These are phyloP conservation scores for Pomatostomus ruficeps DNA, from an alignment of 2,113 vertebrate species.

Conservation along the genomic window DNA sequence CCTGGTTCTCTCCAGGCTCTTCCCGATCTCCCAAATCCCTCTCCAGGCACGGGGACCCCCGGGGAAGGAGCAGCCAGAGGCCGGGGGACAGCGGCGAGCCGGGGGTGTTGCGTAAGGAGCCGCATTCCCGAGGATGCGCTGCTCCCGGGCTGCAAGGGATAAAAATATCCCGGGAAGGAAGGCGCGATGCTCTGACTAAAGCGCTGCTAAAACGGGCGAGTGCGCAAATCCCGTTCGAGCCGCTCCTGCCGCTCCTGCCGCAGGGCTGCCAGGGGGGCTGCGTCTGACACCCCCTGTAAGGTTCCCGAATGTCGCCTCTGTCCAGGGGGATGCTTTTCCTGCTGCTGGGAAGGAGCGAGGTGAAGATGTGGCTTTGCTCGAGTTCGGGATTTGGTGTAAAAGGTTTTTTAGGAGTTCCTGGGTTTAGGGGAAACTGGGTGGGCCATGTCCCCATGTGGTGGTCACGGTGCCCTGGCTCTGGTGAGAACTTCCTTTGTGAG, in stretches of 20 bases:
- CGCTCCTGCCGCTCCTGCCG: neutral
- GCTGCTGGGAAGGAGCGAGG: too few species aligned
- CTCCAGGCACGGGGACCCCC: accelerated
- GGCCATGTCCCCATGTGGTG: neutral
- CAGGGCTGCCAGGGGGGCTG: neutral
- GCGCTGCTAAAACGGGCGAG: neutral
- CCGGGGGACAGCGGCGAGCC: accelerated
- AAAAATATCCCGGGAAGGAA: slow-evolving; percentile 26
- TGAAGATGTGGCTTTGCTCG: accelerated
- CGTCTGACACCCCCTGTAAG: neutral
- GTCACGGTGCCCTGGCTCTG: neutral
- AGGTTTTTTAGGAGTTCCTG: neutral
- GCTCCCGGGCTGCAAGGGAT: neutral
- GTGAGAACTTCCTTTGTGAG: neutral
- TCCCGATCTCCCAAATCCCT: neutral
- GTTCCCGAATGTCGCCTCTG: accelerated
- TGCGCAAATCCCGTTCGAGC: neutral
- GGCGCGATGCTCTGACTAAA: slow-evolving; percentile 6
- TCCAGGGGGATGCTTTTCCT: accelerated
- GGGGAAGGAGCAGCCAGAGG: neutral
- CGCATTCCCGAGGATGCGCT: neutral
- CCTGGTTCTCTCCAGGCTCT: neutral
- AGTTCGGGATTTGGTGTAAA: neutral
- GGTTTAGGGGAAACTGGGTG: neutral
- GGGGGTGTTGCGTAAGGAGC: neutral